Evolutionary conservation across 37 sponge, comb jelly and placozoan genomes (phyloP), one percentile per base, ranked within the genome.

Genomic region (Spongilla lacustris): DNA sequence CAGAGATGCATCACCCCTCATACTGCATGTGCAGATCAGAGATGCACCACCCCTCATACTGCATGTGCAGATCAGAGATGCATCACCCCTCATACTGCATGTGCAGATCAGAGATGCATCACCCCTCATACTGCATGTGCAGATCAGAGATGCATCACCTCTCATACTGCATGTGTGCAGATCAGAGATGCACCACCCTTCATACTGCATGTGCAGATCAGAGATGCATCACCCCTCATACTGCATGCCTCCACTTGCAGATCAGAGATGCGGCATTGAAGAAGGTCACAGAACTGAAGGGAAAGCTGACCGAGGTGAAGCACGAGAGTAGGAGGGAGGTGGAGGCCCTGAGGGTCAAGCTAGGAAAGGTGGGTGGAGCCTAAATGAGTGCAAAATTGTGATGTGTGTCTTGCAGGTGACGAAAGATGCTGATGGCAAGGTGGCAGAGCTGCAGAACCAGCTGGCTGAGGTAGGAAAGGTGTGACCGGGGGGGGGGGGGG

Each of bases 311-410:
- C 0, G 81, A 84, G 19, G 70, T 76, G 67, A 89, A 83, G 81
- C 83, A 89, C 46, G 82, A 41, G 21, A 50, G 74, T 22, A 88
- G 78, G 74, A 89, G 76, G 67, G 93, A 92, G 32, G 66, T 86
- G 6, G n/a, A 83, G 13, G 32, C 58, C 4, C 71, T 92, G 31
- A 86, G 85, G 73, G 31, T 69, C 5, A 92, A 85, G 69, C 79
- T 92, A 0, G 35, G 50, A 30, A 71, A 87, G 84, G 87, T 91
- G 46, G 66, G 41, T 10, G 25, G 11, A 33, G 13, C 36, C 46
- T 26, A 10, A 2, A 36, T 24, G 14, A 24, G 30, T 9, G 30
- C 29, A 10, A 69, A 69, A 10, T 69, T 10, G 17, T 32, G 31
- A 11, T 36, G 0, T 76, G 23, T 26, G 36, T 34, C 46, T 24